phyloP scores from a whole-genome alignment of 2,113 vertebrate genomes.

The Corynorhinus townsendii region DNA sequence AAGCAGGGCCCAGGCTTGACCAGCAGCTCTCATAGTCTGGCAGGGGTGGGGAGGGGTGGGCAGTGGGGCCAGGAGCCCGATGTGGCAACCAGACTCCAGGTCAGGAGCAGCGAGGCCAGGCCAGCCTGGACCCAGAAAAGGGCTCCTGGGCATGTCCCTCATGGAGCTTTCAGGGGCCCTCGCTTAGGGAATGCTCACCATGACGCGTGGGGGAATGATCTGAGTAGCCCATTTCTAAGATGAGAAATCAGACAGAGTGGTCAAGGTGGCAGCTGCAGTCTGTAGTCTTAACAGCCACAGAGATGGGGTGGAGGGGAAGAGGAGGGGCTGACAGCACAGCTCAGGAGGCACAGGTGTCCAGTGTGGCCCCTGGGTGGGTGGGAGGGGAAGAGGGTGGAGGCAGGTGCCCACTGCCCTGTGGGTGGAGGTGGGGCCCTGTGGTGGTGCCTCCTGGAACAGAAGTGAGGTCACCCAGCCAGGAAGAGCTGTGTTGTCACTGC shows the following conservation, averaged over 20 bases:
- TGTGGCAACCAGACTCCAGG: not conserved
- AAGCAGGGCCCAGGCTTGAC: not conserved
- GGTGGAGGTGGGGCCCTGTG: too few species aligned
- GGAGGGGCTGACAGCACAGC: not conserved
- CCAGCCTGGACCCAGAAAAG: too few species aligned
- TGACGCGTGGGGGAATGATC: accelerated
- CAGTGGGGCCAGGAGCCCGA: not conserved
- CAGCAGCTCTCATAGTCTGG: too few species aligned
- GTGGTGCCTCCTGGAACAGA: not conserved
- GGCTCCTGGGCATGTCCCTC: accelerated
- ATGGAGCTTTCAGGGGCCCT: too few species aligned
- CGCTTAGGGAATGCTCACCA: not conserved
- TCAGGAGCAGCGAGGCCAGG: not conserved
- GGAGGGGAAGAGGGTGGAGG: not conserved
- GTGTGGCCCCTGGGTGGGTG: not conserved
- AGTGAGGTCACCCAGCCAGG: not conserved
- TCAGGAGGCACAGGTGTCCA: not conserved
- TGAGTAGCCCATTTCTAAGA: not conserved
- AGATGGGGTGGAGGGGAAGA: not conserved
- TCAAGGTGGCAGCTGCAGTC: not conserved
- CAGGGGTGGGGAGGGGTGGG: too few species aligned
- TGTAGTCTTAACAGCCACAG: not conserved
- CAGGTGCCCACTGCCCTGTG: not conserved
- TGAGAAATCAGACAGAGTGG: not conserved
- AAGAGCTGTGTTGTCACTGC: not conserved